Evolutionary conservation across 2,888 invertebrate species (phyloP).

Genomic region (Agrochola lota): DNA sequence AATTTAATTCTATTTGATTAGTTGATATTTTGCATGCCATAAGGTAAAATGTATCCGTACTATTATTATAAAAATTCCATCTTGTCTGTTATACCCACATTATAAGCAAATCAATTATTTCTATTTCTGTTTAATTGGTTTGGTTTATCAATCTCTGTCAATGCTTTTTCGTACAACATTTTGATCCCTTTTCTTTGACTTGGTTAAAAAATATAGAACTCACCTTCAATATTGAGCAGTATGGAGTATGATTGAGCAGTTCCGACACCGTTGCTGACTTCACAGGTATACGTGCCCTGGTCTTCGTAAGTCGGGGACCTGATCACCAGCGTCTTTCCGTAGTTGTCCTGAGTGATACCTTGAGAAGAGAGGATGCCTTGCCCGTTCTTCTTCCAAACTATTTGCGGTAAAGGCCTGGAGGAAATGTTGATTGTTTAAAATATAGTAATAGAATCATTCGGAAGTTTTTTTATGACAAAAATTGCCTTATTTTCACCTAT

Average conservation of each 20-base stretch:
- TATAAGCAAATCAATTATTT: too few relatives aligned
- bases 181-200: neutral
- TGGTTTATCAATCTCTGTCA: neutral
- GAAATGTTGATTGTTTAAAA: neutral
- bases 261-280: conserved; percentile 97
- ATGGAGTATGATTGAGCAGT: conserved; percentile 96
- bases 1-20: too few relatives aligned
- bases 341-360: conserved; percentile 96
- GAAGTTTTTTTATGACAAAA: neutral
- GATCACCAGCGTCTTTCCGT: conserved; percentile 98
- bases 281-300: conserved; percentile 97
- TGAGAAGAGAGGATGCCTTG: conserved; percentile 92
- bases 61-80: too few relatives aligned
- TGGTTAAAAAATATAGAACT: conserved; percentile 55
- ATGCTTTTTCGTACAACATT: neutral
- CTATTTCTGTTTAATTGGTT: neutral
- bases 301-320: conserved; percentile 96
- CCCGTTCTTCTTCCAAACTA: conserved; percentile 97
- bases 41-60: too few relatives aligned
- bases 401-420: conserved; percentile 96
- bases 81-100: too few relatives aligned
- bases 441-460: neutral
- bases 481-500: neutral
- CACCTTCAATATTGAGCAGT: conserved; percentile 93
- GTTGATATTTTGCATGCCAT: too few relatives aligned